Conservation (phyloP, 1,140 invertebrate genomes). For the Eciton burchellii region DNA sequence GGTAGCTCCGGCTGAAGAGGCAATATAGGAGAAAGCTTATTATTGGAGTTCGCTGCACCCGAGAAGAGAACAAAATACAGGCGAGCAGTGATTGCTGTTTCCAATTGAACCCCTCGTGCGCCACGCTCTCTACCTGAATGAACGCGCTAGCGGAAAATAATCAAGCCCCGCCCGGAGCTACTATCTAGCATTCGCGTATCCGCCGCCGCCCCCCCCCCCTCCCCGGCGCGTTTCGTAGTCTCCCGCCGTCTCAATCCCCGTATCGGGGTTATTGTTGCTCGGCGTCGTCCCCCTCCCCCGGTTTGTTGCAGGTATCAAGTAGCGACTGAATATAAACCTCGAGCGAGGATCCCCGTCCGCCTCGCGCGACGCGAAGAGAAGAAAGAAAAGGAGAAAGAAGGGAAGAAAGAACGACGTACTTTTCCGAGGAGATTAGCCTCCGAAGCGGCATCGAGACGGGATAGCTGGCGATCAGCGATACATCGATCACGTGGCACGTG, state of each 20-base stretch:
- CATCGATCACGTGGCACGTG: not conserved
- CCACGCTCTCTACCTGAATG: constrained; percentile 84
- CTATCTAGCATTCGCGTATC: constrained; percentile 79
- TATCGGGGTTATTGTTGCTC: constrained; percentile 55
- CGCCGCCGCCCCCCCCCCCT: constrained; percentile 48
- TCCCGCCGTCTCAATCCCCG: constrained; percentile 66
- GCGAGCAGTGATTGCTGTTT: constrained; percentile 86
- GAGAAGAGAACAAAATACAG: constrained; percentile 85
- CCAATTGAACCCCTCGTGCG: constrained; percentile 84
- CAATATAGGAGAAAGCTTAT: constrained; percentile 86
- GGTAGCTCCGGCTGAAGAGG: constrained; percentile 80
- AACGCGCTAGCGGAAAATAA: constrained; percentile 86
- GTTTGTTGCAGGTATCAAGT: constrained; percentile 57
- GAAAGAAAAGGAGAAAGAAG: not conserved
- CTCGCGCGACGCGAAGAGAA: not conserved
- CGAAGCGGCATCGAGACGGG: too few species aligned
- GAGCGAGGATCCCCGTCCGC: constrained; percentile 20
- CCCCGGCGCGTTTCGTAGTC: constrained; percentile 26
- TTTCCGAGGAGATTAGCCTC: not conserved
- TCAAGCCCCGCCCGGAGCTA: constrained; percentile 85
- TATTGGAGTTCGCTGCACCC: constrained; percentile 85
- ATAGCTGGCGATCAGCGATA: too few species aligned
- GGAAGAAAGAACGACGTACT: not conserved
- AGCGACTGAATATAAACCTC: constrained; percentile 18
- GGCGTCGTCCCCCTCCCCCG: too few species aligned